A percentile compares a stretch with the other conserved stretches of the same genome.
These are phyloP conservation scores for Geotrupes spiniger DNA, from an alignment of 2,888 invertebrate genomes.

Conservation along the genomic window DNA sequence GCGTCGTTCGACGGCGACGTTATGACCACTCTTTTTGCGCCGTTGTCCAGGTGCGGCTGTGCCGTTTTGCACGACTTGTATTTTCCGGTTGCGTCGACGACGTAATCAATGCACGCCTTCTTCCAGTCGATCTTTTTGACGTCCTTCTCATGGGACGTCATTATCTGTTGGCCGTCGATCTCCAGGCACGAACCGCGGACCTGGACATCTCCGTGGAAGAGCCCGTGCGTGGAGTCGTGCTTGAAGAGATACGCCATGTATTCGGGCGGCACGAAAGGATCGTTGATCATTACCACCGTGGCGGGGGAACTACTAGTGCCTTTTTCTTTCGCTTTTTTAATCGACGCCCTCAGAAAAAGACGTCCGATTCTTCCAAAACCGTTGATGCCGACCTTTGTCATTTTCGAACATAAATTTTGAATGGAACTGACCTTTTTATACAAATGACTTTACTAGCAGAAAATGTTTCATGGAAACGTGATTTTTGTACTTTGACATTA, in stretches of 20 bases:
- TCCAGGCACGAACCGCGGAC: slow-evolving; percentile 35
- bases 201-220: slow-evolving; percentile 52
- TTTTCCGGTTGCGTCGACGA: slow-evolving; percentile 73
- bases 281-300: slow-evolving; percentile 72
- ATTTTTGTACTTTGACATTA: too few relatives aligned
- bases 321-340: slow-evolving; percentile 34
- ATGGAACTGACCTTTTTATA: too few relatives aligned
- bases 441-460: too few relatives aligned
- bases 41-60: slow-evolving; percentile 44
- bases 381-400: slow-evolving; percentile 45
- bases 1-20: slow-evolving; percentile 71
- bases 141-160: slow-evolving; percentile 47
- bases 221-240: slow-evolving; percentile 86
- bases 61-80: slow-evolving; percentile 71
- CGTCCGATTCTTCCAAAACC: slow-evolving; percentile 47
- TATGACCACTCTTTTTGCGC: slow-evolving; percentile 44
- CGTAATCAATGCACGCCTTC: slow-evolving; percentile 59
- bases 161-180: slow-evolving; percentile 46
- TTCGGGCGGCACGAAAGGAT: slow-evolving; percentile 75
- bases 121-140: slow-evolving; percentile 67
- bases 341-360: slow-evolving; percentile 36
- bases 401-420: too few relatives aligned
- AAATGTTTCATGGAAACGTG: too few relatives aligned
- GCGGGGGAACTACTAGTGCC: slow-evolving; percentile 22
- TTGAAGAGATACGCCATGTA: slow-evolving; percentile 87